These are phyloP conservation scores for Trachymyrmex cornetzi DNA, from an alignment of 1,140 invertebrate genomes.

Conservation along the genomic window DNA sequence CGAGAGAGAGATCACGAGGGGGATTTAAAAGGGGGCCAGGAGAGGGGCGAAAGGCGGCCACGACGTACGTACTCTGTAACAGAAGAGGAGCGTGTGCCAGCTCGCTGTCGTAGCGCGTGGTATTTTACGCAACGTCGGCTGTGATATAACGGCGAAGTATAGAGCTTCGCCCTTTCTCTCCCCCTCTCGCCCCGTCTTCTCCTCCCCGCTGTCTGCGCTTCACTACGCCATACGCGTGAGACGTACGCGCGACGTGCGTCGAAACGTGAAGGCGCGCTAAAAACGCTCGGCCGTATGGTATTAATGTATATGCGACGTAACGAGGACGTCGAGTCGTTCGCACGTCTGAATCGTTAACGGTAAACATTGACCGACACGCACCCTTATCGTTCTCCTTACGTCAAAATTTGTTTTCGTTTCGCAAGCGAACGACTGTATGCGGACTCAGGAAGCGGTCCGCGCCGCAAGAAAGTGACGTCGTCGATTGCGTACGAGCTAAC, in stretches of 20 bases:
- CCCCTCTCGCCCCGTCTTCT: too few relatives aligned
- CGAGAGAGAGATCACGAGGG: slow-evolving; percentile 31
- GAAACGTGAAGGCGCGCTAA: slow-evolving; percentile 47
- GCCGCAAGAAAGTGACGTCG: background rate
- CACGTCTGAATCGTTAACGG: slow-evolving; percentile 48
- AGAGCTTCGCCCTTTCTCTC: slow-evolving; percentile 21
- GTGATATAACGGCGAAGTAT: slow-evolving; percentile 74
- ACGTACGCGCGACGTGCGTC: slow-evolving; percentile 16
- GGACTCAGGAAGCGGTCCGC: background rate
- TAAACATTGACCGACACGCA: slow-evolving; percentile 31
- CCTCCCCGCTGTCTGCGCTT: background rate
- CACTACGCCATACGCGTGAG: slow-evolving; percentile 8
- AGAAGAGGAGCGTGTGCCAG: slow-evolving; percentile 68
- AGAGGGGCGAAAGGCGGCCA: slow-evolving; percentile 75
- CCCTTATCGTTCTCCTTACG: background rate
- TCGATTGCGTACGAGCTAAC: background rate
- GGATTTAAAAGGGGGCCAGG: slow-evolving; percentile 71
- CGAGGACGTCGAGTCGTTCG: slow-evolving; percentile 43
- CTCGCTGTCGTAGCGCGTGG: slow-evolving; percentile 71
- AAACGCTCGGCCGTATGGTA: slow-evolving; percentile 34
- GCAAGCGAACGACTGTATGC: background rate
- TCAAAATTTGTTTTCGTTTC: background rate
- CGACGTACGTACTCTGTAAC: slow-evolving; percentile 71
- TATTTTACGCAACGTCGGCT: slow-evolving; percentile 81
- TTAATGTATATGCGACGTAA: slow-evolving; percentile 6